Percentiles rank a stretch among this genome's conserved stretches.
phyloP scores from a whole-genome alignment of 2,113 vertebrate genomes.

The Entelurus aequoreus region DNA sequence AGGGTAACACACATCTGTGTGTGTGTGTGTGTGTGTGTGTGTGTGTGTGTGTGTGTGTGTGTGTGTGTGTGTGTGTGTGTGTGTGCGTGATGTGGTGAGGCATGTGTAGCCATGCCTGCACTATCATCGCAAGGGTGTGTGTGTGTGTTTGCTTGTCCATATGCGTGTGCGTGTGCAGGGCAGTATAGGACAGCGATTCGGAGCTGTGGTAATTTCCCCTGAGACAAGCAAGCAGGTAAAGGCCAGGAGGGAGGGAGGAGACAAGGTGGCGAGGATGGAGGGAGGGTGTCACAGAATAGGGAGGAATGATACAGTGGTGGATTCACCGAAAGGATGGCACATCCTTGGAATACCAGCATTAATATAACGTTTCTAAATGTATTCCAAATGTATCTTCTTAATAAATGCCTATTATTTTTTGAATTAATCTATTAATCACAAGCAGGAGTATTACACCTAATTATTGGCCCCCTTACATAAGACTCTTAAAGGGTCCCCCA shows the following conservation, averaged over 20 bases:
- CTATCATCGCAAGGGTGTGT: background rate
- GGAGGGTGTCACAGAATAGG: slow-evolving; percentile 61
- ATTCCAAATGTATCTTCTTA: slow-evolving; percentile 56
- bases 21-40: slow-evolving; percentile 9
- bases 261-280: slow-evolving; percentile 30
- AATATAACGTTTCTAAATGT: slow-evolving; percentile 44
- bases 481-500: no score
- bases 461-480: no score
- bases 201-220: slow-evolving; percentile 70
- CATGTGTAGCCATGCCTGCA: background rate
- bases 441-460: no score
- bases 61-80: no score
- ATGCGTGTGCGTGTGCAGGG: slow-evolving; percentile 38
- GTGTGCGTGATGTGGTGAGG: no score
- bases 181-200: slow-evolving; percentile 55
- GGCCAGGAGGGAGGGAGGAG: slow-evolving; percentile 47
- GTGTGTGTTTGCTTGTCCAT: slow-evolving; percentile 18
- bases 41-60: slow-evolving; percentile 17
- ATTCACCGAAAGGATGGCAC: slow-evolving; percentile 33
- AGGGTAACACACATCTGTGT: slow-evolving; percentile 17
- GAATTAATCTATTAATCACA: slow-evolving; percentile 61
- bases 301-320: slow-evolving; percentile 58
- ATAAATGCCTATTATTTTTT: slow-evolving; percentile 56
- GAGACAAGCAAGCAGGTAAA: slow-evolving; percentile 67
- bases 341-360: slow-evolving; percentile 21